Conservation (phyloP, 2,113 vertebrate genomes). For the Setophaga kirtlandii region DNA sequence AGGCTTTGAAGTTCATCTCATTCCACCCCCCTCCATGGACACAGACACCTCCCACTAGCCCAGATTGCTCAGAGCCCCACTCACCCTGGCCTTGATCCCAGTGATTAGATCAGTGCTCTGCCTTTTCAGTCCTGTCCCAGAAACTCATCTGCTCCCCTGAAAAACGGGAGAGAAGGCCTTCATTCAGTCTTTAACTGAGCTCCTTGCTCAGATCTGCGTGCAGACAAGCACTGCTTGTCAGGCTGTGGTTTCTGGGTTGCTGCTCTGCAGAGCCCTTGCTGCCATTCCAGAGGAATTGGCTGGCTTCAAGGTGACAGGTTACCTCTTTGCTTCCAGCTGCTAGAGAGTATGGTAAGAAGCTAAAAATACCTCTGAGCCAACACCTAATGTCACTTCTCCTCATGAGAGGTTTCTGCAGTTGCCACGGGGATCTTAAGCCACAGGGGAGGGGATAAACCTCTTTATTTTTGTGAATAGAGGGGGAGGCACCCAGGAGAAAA, state of each 20-base stretch:
- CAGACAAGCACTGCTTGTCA: background rate
- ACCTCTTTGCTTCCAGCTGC: background rate
- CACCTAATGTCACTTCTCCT: background rate
- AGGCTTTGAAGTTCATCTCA: fast-evolving
- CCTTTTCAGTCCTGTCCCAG: background rate
- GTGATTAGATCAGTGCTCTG: background rate
- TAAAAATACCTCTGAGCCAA: constrained; percentile 21
- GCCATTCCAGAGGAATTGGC: background rate
- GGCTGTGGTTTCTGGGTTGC: background rate
- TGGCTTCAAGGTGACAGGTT: background rate
- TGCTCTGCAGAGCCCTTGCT: background rate
- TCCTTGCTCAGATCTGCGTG: background rate
- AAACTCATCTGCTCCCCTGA: background rate
- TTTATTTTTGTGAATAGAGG: constrained; percentile 40
- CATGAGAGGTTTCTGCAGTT: background rate
- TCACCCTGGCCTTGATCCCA: background rate
- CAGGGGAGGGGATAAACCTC: background rate
- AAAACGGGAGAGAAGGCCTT: background rate
- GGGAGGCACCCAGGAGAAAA: background rate
- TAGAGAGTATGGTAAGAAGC: background rate
- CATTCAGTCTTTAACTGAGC: background rate
- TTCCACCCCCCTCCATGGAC: background rate
- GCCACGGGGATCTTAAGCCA: background rate
- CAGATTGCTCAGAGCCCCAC: background rate
- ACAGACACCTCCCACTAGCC: background rate